phyloP scores from a whole-genome alignment of 2,797 vertebrate species.

The Spatula versicolor region DNA sequence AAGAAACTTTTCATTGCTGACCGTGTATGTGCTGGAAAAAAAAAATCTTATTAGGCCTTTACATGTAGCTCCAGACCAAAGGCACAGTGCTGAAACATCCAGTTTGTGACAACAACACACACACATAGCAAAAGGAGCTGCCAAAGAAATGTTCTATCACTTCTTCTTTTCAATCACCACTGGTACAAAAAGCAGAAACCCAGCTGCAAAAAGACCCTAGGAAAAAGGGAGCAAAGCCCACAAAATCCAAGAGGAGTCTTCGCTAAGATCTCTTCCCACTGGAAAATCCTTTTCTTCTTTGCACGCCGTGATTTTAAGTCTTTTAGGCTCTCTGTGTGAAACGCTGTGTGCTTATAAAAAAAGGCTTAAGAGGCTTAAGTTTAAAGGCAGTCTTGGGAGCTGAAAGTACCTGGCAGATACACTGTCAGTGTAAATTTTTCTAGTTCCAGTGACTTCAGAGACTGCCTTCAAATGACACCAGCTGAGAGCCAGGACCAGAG shows the following conservation, averaged over 20 bases:
- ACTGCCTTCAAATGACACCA: background rate
- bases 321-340: background rate
- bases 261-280: background rate
- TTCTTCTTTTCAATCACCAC: background rate
- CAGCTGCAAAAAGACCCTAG: background rate
- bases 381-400: slow-evolving; percentile 12
- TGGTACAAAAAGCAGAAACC: background rate
- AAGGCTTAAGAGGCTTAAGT: background rate
- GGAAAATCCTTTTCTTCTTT: background rate
- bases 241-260: background rate
- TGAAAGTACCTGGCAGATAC: background rate
- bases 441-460: background rate
- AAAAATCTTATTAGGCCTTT: background rate
- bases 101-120: background rate
- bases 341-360: background rate
- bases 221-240: background rate
- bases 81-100: background rate
- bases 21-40: background rate
- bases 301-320: background rate
- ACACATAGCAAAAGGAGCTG: background rate
- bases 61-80: background rate
- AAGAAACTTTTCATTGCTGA: background rate
- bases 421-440: background rate
- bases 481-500: background rate
- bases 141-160: background rate